Evolutionary conservation across 2,113 vertebrate genomes (phyloP), one percentile per base, ranked within the genome.

Genomic region (Lasiurus borealis): DNA sequence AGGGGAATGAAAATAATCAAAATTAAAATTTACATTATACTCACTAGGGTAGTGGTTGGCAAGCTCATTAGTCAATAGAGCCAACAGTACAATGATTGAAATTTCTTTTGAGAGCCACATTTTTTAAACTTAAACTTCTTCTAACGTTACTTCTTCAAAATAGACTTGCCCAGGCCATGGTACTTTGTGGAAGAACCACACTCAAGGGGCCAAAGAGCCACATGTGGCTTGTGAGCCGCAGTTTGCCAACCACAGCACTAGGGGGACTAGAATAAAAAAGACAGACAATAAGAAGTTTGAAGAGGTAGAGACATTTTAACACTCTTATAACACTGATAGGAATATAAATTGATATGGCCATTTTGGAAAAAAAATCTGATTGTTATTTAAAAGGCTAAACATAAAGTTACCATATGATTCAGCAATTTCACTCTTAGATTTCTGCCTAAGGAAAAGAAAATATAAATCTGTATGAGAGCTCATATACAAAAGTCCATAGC

Each of bases 1-100:
- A 71, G 13, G 31, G 15, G 59, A 91, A 72, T 71, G 4, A 46
- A 72, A 91, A 90, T 71, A 91, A 90, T 71, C 50, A 82, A 72
- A 72, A 46, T 82, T 44, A 82, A 57, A 82, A 82, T 90, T 19
- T 90, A 23, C 34, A 54, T 40, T 27, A 80, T 19, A 72, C 29
- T 29, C 52, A 83, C 40, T 62, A 44, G 64, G 64, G 14, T 40
- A 40, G 40, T 40, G 40, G 40, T 40, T 40, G 40, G 40, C 40
- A 40, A 40, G 5, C 40, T 40, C 40, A 40, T 40, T 40, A 40
- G 40, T 40, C 40, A 40, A 40, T 40, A 40, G 40, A 40, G 40
- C 40, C 40, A 40, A 40, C 40, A 40, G 40, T 40, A 40, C 40
- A 40, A 40, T 40, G 40, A 40, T 40, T 40, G 40, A 40, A 40